These are phyloP conservation scores for Asbolus verrucosus DNA, from an alignment of 1,140 invertebrate genomes.

Conservation along the genomic window DNA sequence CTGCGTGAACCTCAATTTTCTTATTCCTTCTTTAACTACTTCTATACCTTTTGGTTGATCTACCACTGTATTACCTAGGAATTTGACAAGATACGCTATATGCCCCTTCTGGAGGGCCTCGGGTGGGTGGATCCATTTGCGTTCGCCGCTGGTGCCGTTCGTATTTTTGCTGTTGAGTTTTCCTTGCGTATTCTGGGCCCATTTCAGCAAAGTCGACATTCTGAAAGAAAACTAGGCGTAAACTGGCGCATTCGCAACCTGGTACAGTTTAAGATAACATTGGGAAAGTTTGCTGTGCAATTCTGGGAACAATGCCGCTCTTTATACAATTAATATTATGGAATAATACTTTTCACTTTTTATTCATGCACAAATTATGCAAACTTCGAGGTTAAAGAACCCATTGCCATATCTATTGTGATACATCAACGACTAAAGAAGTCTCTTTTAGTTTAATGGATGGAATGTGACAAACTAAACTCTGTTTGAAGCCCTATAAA, in stretches of 20 bases:
- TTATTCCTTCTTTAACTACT: constrained; percentile 95
- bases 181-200: constrained; percentile 65
- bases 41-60: constrained; percentile 97
- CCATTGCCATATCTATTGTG: background rate
- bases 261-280: background rate
- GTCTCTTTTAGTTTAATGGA: background rate
- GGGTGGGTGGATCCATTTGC: constrained; percentile 94
- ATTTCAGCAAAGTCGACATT: constrained; percentile 64
- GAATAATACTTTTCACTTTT: constrained; percentile 22
- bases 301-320: constrained; percentile 8
- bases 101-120: constrained; percentile 94
- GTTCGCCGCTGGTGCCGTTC: constrained; percentile 64
- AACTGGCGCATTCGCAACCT: background rate
- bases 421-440: constrained; percentile 13
- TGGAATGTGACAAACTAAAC: background rate
- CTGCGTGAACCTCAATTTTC: constrained; percentile 94
- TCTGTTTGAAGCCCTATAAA: no score
- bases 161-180: constrained; percentile 62
- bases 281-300: background rate
- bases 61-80: constrained; percentile 92
- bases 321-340: constrained; percentile 8
- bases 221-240: background rate
- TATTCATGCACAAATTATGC: constrained; percentile 32
- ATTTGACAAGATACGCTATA: constrained; percentile 97
- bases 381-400: constrained; percentile 33